Evolutionary conservation across 2,888 invertebrate species (phyloP).

Genomic region (Serrognathus titanus): DNA sequence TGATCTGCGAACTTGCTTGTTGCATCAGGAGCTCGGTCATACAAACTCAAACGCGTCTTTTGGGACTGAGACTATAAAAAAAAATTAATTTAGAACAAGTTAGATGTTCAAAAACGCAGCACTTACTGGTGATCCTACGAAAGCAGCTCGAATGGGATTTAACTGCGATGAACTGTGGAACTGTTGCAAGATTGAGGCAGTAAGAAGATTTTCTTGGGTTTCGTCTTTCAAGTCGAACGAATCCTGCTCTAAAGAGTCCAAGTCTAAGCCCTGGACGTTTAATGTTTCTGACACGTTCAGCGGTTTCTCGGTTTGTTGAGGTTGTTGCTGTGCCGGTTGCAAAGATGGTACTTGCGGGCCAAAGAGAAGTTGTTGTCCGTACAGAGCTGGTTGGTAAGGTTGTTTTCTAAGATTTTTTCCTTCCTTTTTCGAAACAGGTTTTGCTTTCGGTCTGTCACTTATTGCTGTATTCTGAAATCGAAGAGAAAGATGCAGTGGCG

Average conservation of each 20-base stretch:
- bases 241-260: constrained; percentile 40
- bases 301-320: constrained; percentile 25
- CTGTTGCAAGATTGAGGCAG: constrained; percentile 46
- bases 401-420: constrained; percentile 69
- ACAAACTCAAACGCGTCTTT: constrained; percentile 42
- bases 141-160: constrained; percentile 37
- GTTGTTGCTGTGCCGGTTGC: constrained; percentile 45
- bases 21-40: constrained; percentile 36
- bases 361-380: constrained; percentile 46
- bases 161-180: constrained; percentile 38
- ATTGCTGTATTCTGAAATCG: constrained; percentile 64
- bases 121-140: constrained; percentile 38
- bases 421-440: constrained; percentile 76
- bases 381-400: constrained; percentile 43
- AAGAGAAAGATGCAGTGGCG: neutral
- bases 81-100: neutral
- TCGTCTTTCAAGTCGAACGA: constrained; percentile 41
- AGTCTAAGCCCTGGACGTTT: constrained; percentile 41
- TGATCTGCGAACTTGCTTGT: constrained; percentile 28
- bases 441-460: constrained; percentile 80
- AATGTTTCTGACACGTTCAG: constrained; percentile 37
- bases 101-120: neutral
- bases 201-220: constrained; percentile 39
- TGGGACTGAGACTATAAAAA: constrained; percentile 23
- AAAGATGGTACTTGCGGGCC: constrained; percentile 46